Conservation (phyloP, 35 echinoderm and acorn worm species). For the Holothuria glaberrima region DNA sequence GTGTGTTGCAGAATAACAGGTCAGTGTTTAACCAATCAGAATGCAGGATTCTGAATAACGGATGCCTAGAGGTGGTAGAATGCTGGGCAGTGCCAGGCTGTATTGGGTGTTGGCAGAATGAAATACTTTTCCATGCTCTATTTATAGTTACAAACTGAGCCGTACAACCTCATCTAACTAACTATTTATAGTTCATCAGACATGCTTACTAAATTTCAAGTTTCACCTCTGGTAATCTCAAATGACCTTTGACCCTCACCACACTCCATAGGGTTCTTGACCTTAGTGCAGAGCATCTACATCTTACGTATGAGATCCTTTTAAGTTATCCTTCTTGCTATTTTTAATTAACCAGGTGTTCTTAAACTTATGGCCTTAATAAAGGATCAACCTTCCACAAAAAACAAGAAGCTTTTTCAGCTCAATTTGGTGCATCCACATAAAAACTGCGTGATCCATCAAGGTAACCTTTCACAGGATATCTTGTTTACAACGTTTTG, state of each 20-base stretch:
- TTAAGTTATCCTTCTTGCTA: not conserved
- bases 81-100: too few relatives aligned
- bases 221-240: constrained; percentile 19
- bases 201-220: not conserved
- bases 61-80: too few relatives aligned
- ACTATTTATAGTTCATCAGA: not conserved
- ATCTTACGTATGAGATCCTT: constrained; percentile 5
- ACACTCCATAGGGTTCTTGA: not conserved
- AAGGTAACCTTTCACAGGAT: too few relatives aligned
- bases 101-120: too few relatives aligned
- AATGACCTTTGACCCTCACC: constrained; percentile 15
- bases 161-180: not conserved
- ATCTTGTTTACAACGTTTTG: too few relatives aligned
- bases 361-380: not conserved
- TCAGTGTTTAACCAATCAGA: too few relatives aligned
- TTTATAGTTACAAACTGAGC: too few relatives aligned
- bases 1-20: too few relatives aligned
- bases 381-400: not conserved
- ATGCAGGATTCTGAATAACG: too few relatives aligned
- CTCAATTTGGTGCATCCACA: not conserved
- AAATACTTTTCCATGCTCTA: too few relatives aligned
- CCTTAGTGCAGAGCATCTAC: not conserved
- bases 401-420: not conserved
- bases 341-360: not conserved
- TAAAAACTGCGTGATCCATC: not conserved